Percentiles rank a stretch among this genome's conserved stretches.
These are phyloP conservation scores for Atrina japonica DNA, from an alignment of 2,888 invertebrate species.

Conservation along the genomic window DNA sequence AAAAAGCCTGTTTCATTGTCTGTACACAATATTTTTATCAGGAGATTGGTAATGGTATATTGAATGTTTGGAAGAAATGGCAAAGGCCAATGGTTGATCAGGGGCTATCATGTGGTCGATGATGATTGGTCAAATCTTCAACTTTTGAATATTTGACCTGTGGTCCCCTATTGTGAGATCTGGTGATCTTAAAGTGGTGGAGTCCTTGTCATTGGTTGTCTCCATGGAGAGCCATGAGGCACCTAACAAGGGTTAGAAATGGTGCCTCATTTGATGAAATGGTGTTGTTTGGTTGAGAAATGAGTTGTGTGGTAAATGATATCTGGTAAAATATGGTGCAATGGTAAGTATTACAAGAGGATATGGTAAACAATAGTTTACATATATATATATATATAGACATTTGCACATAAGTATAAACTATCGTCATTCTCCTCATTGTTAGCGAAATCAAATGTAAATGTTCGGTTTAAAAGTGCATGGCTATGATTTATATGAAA, in stretches of 20 bases:
- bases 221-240: conserved; percentile 29
- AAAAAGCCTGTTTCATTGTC: conserved; percentile 4
- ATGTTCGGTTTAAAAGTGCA: not conserved
- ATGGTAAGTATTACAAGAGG: conserved; percentile 22
- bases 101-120: conserved; percentile 26
- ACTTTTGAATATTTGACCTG: conserved; percentile 27
- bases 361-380: no score
- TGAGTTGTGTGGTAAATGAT: no score
- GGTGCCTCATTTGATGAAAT: conserved; percentile 15
- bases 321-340: no score
- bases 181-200: conserved; percentile 38
- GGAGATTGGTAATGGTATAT: conserved; percentile 53
- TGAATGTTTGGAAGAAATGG: conserved; percentile 32
- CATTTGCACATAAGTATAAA: no score
- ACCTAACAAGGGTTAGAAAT: conserved; percentile 18
- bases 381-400: no score
- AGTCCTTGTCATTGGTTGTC: conserved; percentile 37
- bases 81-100: conserved; percentile 35
- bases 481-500: no score
- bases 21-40: conserved; percentile 53
- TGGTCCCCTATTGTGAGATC: conserved; percentile 35
- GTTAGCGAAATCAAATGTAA: not conserved
- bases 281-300: conserved; percentile 12
- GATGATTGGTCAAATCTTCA: conserved; percentile 33
- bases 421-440: no score